Percentiles rank a stretch among this genome's conserved stretches.
These are phyloP conservation scores for Orthonyx spaldingii DNA, from an alignment of 2,113 vertebrate genomes.

Conservation along the genomic window DNA sequence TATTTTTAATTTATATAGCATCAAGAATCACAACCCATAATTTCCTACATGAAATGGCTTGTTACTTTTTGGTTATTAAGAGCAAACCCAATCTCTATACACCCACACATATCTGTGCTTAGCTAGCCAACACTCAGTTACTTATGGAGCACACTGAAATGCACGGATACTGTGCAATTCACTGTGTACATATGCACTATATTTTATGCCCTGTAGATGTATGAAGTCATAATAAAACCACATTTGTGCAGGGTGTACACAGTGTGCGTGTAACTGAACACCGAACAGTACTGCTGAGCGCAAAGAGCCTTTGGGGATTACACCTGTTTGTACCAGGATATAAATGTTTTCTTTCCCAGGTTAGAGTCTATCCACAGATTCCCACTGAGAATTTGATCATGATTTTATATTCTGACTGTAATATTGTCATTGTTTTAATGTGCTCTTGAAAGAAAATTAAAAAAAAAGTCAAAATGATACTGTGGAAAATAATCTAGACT, in stretches of 20 bases:
- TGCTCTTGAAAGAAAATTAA: background rate
- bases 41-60: background rate
- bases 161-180: background rate
- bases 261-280: background rate
- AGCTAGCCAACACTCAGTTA: background rate
- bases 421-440: background rate
- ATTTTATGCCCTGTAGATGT: background rate
- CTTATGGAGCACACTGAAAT: background rate
- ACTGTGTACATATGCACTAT: background rate
- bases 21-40: background rate
- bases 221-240: background rate
- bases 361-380: background rate
- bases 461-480: background rate
- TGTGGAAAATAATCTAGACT: background rate
- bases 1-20: background rate
- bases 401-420: slow-evolving; percentile 34
- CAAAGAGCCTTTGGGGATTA: background rate
- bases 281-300: background rate
- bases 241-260: background rate
- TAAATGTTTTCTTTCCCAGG: slow-evolving; percentile 21
- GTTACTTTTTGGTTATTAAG: background rate
- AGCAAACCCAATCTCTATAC: background rate
- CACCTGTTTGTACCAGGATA: slow-evolving; percentile 33
- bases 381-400: background rate
- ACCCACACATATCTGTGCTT: background rate